Percentiles rank a stretch among this genome's conserved stretches.
Conservation (phyloP, 1,140 invertebrate genomes). For the Ruditapes philippinarum region DNA sequence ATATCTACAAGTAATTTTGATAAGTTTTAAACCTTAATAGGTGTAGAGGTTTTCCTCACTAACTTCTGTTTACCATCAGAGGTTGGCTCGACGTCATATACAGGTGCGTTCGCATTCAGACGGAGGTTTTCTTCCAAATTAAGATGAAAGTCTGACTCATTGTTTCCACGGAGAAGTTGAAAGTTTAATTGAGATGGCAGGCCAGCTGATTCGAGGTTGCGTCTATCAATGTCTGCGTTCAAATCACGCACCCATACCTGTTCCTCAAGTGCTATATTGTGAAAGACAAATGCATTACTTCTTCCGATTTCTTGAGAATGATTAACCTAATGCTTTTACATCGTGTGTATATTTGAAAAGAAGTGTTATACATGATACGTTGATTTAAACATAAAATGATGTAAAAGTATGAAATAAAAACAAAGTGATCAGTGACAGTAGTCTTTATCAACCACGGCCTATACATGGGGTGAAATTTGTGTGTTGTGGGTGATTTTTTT, state of each 20-base stretch:
- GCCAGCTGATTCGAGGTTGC: conserved; percentile 5
- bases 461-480: no score
- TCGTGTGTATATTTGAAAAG: no score
- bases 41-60: background rate
- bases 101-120: conserved; percentile 27
- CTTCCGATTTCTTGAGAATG: no score
- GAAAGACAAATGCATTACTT: no score
- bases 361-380: no score
- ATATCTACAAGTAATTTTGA: no score
- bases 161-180: background rate
- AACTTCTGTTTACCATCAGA: conserved; percentile 33
- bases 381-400: no score
- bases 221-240: background rate
- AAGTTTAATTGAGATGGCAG: background rate
- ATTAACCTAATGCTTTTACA: no score
- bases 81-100: background rate
- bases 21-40: background rate
- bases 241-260: conserved; percentile 5
- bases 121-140: conserved; percentile 17
- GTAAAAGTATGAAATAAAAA: no score
- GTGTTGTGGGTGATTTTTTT: no score
- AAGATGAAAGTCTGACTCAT: background rate
- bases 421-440: no score
- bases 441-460: no score
- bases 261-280: background rate